Conservation (phyloP, 2,888 invertebrate species). For the Dolomedes plantarius region DNA sequence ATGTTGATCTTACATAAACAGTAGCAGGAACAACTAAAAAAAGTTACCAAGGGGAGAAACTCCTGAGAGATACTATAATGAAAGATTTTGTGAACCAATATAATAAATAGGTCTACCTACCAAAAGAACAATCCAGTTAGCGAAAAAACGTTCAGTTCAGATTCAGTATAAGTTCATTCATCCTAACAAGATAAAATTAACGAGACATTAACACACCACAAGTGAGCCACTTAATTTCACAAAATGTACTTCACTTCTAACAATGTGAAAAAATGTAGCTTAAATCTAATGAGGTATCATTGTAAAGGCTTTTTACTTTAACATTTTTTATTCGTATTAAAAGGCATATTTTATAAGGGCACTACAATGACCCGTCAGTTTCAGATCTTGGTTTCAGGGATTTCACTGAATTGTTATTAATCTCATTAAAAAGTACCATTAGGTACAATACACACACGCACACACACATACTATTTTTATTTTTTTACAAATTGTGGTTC, state of each 20-base stretch:
- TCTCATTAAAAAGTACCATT: slow-evolving; percentile 63
- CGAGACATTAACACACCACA: slow-evolving; percentile 63
- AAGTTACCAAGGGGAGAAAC: slow-evolving; percentile 48
- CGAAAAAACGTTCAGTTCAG: slow-evolving; percentile 35
- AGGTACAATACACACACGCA: slow-evolving; percentile 39
- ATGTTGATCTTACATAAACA: slow-evolving; percentile 70
- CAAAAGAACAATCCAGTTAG: slow-evolving; percentile 68
- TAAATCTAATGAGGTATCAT: slow-evolving; percentile 71
- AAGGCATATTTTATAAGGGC: slow-evolving; percentile 69
- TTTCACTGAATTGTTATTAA: slow-evolving; percentile 32
- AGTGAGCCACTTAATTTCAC: slow-evolving; percentile 41
- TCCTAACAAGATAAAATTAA: slow-evolving; percentile 69
- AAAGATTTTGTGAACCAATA: slow-evolving; percentile 55
- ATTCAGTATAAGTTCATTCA: slow-evolving; percentile 47
- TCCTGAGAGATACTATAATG: slow-evolving; percentile 46
- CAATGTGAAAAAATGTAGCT: slow-evolving; percentile 65
- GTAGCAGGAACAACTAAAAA: slow-evolving; percentile 69
- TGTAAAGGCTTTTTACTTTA: slow-evolving; percentile 67
- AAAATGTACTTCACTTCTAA: slow-evolving; percentile 59
- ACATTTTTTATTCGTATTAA: slow-evolving; percentile 56
- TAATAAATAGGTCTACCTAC: slow-evolving; percentile 71
- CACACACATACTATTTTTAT: slow-evolving; percentile 23
- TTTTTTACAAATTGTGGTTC: slow-evolving; percentile 61
- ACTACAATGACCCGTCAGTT: slow-evolving; percentile 69
- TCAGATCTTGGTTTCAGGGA: slow-evolving; percentile 69